Evolutionary conservation across 2,888 invertebrate species (phyloP).

Genomic region (Ornithoptera alexandrae): DNA sequence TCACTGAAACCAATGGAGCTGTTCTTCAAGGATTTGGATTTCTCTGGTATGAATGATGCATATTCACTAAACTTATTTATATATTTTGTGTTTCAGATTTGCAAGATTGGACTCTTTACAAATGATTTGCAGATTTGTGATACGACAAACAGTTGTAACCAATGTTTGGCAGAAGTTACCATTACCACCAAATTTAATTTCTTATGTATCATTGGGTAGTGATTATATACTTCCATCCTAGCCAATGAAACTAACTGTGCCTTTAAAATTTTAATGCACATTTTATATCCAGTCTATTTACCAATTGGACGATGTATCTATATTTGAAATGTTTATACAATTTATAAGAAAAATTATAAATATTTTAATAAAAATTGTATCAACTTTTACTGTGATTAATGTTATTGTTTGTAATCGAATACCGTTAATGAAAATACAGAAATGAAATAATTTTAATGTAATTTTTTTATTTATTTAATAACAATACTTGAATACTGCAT

Average conservation of each 20-base stretch:
- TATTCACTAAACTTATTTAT: neutral
- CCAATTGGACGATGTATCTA: constrained; percentile 35
- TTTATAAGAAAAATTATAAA: constrained; percentile 53
- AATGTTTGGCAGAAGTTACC: constrained; percentile 85
- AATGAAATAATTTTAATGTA: constrained; percentile 22
- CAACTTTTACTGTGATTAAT: constrained; percentile 44
- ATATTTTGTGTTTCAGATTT: constrained; percentile 76
- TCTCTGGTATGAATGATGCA: neutral
- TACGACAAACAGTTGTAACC: constrained; percentile 83
- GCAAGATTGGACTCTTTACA: constrained; percentile 83
- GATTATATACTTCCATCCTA: constrained; percentile 74
- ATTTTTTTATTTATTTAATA: constrained; percentile 35
- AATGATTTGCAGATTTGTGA: constrained; percentile 87
- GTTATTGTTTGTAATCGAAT: constrained; percentile 34
- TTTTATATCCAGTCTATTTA: constrained; percentile 41
- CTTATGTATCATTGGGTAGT: constrained; percentile 69
- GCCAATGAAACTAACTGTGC: constrained; percentile 45
- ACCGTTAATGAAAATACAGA: constrained; percentile 20
- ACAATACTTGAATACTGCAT: constrained; percentile 35
- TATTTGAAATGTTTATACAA: constrained; percentile 52
- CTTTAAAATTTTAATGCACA: constrained; percentile 46
- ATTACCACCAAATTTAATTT: constrained; percentile 77
- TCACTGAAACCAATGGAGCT: no score
- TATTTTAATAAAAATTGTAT: constrained; percentile 54
- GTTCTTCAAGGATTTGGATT: no score